Evolutionary conservation across 2,888 invertebrate species (phyloP), one percentile per base, ranked within the genome.

Genomic region (Dicranocentrus wangi): DNA sequence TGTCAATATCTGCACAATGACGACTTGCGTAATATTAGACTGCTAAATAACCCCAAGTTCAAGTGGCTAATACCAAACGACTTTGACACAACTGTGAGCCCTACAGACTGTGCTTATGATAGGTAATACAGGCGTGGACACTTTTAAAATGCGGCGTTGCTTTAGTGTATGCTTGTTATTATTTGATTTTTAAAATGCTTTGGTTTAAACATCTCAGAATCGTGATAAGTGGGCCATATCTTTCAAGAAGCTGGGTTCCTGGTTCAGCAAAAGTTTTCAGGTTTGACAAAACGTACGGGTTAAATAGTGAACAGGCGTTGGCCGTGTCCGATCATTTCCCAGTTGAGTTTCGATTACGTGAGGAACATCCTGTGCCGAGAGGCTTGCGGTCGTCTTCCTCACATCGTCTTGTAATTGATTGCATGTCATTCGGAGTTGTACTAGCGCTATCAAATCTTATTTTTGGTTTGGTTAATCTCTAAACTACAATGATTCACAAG

Each of bases 31-130:
- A 71, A 43, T 7, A 80, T 82, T 17, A 27, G 77, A 25, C 68
- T 83, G 19, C 21, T 82, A 39, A 81, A 63, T 32, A 51, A 75
- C 42, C 23, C 43, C 13, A 81, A 61, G 25, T 83, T 70, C 65
- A 68, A 68, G 1, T 83, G 83, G 83, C 65, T 83, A 15, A 82
- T 83, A 43, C 66, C 80, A 28, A 68, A 80, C 65, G 69, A 58
- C 10, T 28, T 79, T 3, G 83, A 83, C 58, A 82, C 83, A 19
- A 83, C 83, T 13, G 83, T 83, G 23, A 69, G 72, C 1, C 68
- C 53, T n/a, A 82, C 82, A 2, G 63, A 77, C 17, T 83, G 83
- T 66, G 80, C 83, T 55, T 83, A 83, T 70, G 83, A 83, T 65
- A 71, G 83, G 83, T 82, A 65, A 32, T 19, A 23, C 32, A 39